phyloP scores from a whole-genome alignment of 2,797 vertebrate genomes.

The Cyclopterus lumpus region DNA sequence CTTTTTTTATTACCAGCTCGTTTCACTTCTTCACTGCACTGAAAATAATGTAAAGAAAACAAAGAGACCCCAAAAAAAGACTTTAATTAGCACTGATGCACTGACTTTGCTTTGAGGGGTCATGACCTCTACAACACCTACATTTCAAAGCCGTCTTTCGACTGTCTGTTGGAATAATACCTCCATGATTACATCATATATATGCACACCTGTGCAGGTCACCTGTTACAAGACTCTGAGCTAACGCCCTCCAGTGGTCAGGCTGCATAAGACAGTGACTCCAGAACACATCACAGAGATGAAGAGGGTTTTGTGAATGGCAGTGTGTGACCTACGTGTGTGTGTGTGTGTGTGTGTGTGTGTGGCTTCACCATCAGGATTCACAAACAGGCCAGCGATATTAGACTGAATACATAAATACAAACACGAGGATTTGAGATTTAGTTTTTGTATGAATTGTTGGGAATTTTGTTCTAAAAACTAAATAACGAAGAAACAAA shows the following conservation, averaged over 20 bases:
- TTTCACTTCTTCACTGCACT: neutral
- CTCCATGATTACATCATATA: neutral
- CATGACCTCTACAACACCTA: neutral
- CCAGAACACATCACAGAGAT: neutral
- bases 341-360: conserved; percentile 3
- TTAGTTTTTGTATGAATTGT: neutral
- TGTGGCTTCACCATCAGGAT: neutral
- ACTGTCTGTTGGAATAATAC: neutral
- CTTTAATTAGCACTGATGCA: no score
- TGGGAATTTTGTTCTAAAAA: neutral
- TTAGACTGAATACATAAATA: neutral
- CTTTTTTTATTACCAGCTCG: no score
- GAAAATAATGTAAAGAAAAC: neutral
- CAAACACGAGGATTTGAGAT: neutral
- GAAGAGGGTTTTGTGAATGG: neutral
- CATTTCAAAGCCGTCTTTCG: neutral
- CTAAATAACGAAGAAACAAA: neutral
- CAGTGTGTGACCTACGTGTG: neutral
- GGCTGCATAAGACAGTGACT: neutral
- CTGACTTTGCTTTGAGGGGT: neutral
- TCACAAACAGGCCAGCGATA: neutral
- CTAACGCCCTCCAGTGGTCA: conserved; percentile 70
- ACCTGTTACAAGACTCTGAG: no score
- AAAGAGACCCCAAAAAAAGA: neutral
- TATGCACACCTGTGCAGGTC: neutral